Evolutionary conservation across 2,888 invertebrate species (phyloP).

Genomic region (Pedicia rivosa): DNA sequence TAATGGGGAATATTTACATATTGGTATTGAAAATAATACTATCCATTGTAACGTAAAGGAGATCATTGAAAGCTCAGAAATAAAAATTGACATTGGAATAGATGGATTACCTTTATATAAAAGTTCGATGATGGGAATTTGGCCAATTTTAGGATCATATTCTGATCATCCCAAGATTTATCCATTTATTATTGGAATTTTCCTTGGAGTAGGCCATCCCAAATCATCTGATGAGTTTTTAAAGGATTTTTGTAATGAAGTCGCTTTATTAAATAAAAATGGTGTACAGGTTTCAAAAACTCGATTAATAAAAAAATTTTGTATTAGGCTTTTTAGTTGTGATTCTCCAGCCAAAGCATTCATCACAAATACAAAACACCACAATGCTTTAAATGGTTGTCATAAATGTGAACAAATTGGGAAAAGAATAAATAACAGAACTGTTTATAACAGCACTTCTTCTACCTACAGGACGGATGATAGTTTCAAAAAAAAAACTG

Average conservation of each 20-base stretch:
- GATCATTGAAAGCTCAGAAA: background rate
- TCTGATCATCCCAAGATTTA: background rate
- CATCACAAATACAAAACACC: too few species aligned
- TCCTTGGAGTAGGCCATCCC: slow-evolving; percentile 5
- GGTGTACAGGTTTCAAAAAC: background rate
- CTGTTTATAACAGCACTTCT: too few species aligned
- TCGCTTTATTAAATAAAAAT: slow-evolving; percentile 1
- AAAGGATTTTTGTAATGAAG: slow-evolving; percentile 2
- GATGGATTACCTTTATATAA: slow-evolving; percentile 9
- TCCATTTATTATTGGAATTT: slow-evolving; percentile 6
- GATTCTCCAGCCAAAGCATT: slow-evolving; percentile 7
- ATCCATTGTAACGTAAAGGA: background rate
- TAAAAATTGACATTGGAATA: slow-evolving; percentile 6
- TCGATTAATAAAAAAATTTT: background rate
- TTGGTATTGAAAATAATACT: background rate
- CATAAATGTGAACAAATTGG: too few species aligned
- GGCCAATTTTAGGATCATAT: slow-evolving; percentile 8
- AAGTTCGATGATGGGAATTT: slow-evolving; percentile 3
- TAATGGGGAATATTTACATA: background rate
- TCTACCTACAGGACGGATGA: too few species aligned
- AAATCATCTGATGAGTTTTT: slow-evolving; percentile 4
- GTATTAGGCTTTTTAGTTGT: slow-evolving; percentile 5
- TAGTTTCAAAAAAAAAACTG: too few species aligned
- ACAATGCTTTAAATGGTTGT: too few species aligned
- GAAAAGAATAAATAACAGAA: too few species aligned